Evolutionary conservation across 1,140 invertebrate species (phyloP), one percentile per base, ranked within the genome.

Genomic region (Eurosta solidaginis): DNA sequence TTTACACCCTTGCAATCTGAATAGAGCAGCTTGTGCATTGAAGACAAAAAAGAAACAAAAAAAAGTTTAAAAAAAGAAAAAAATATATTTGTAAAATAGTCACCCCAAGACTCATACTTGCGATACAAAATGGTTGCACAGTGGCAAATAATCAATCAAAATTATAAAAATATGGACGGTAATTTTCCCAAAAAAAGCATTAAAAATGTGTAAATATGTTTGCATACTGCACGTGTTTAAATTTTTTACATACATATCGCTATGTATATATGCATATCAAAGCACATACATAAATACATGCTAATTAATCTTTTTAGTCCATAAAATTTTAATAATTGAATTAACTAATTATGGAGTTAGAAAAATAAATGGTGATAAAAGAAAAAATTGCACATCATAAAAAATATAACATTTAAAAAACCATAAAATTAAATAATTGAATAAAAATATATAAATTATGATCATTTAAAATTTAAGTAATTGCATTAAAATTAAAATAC

Each of bases 161-260:
- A 85, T 82, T 86, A 86, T 79, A 86, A 86, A 77, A 86, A 86
- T 81, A 78, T 86, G 80, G 85, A 86, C 79, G 85, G 85, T 86
- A 86, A 86, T 76, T 77, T 49, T n/a, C 20, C 9, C 3, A 36
- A 68, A 17, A 9, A 20, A 68, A 68, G 40, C n/a, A 68, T 17
- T 14, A 49, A 49, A 52, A 22, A 17, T 40, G 54, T 78, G 47
- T 74, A 79, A 33, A 76, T 79, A 76, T 44, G 29, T 27, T 77
- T 59, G 47, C 25, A 52, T 77, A 54, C 33, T 76, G 74, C 45
- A 76, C 45, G 49, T 52, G 59, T 40, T 68, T 68, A 29, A n/a
- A 68, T 68, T 17, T 20, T 33, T 17, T 9, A 68, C 36, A 36
- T 40, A 47, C 45, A 47, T 4, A 20, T 68, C 59, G 59, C 59